Conservation (phyloP, 2,888 invertebrate genomes). For the Sceliomorpha sp. region DNA sequence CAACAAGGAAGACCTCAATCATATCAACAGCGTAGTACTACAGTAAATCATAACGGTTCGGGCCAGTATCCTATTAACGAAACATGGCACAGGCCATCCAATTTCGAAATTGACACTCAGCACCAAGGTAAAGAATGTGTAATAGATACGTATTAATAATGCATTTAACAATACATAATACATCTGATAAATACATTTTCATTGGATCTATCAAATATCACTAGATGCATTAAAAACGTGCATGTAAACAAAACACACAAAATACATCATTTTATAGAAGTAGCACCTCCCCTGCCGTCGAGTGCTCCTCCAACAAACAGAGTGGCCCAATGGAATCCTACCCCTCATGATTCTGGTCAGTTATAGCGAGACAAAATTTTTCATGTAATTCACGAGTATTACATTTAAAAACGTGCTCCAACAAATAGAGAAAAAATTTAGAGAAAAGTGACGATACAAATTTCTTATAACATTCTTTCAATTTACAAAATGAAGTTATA, state of each 20-base stretch:
- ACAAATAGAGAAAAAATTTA: too few relatives aligned
- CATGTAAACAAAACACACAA: conserved; percentile 24
- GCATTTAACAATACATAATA: conserved; percentile 2
- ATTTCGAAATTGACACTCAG: conserved; percentile 65
- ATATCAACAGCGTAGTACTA: conserved; percentile 72
- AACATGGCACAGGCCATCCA: conserved; percentile 72
- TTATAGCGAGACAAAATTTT: conserved; percentile 60
- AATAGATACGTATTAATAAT: conserved; percentile 2
- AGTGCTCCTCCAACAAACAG: conserved; percentile 81
- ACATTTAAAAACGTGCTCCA: too few relatives aligned
- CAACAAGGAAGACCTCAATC: conserved; percentile 72
- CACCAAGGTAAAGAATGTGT: conserved; percentile 74
- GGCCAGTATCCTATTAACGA: conserved; percentile 71
- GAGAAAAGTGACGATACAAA: too few relatives aligned
- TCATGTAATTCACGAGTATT: too few relatives aligned
- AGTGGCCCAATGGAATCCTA: conserved; percentile 72
- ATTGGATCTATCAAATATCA: too few relatives aligned
- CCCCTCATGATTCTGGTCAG: conserved; percentile 75
- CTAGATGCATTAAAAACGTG: too few relatives aligned
- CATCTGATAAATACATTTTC: background rate
- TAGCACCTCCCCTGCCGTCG: conserved; percentile 83
- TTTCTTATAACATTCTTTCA: too few relatives aligned
- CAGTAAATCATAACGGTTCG: conserved; percentile 75
- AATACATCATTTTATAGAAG: conserved; percentile 80
- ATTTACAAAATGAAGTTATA: too few relatives aligned